These are phyloP conservation scores for Sitta europaea DNA, from an alignment of 2,113 vertebrate genomes.

Conservation along the genomic window DNA sequence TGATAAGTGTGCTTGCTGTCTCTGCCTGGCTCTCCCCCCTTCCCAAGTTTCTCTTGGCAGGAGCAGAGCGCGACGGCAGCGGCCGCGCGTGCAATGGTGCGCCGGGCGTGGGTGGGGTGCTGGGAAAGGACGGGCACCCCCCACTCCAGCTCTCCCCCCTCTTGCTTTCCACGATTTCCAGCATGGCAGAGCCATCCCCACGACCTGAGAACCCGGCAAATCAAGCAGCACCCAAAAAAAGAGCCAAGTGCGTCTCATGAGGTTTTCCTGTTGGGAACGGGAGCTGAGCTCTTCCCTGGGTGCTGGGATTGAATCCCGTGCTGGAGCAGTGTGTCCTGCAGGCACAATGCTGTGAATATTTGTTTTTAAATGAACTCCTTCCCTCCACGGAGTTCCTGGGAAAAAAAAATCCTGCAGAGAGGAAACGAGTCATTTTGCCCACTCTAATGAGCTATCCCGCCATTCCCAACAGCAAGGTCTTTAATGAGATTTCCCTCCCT, in stretches of 20 bases:
- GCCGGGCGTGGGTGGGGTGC: background rate
- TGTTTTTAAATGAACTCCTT: slow-evolving; percentile 34
- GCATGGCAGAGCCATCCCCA: background rate
- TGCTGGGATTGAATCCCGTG: background rate
- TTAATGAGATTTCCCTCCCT: background rate
- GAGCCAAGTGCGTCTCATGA: background rate
- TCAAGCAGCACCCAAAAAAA: background rate
- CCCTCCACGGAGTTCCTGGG: background rate
- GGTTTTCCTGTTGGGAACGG: background rate
- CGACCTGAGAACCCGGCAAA: background rate
- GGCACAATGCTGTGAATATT: background rate
- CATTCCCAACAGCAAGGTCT: background rate
- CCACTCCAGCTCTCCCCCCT: background rate
- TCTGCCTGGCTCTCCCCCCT: background rate
- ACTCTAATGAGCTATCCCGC: background rate
- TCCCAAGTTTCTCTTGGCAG: slow-evolving; percentile 42
- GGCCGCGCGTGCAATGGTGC: accelerated
- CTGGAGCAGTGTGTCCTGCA: background rate
- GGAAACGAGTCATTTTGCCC: background rate
- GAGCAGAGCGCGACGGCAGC: background rate
- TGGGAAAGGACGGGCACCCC: background rate
- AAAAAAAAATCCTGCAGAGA: background rate
- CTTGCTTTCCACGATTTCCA: background rate
- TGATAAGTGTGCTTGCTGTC: slow-evolving; percentile 72
- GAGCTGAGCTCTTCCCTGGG: background rate